Base-by-base conservation (phyloP, 2,888 invertebrate species). In the Ectemnius continuus region DNA sequence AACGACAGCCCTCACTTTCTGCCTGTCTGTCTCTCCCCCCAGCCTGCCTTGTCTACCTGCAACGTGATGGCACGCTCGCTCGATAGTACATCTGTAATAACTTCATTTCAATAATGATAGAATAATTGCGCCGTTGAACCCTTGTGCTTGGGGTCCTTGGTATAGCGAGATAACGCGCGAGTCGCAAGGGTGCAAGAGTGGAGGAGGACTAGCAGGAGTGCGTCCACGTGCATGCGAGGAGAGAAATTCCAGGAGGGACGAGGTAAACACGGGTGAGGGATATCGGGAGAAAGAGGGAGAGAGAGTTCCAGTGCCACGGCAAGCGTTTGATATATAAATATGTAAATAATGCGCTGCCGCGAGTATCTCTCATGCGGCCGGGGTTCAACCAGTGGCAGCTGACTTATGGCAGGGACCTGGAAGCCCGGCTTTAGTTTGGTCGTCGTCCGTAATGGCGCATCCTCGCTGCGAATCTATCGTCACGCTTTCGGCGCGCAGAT, bases 251-350 rank as follows among this genome's bases (percentile, higher is more conserved):
- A 36, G 36, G 0, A 1, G 5, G 36, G 36, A 36, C 8, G 36
- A 36, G 36, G 36, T 36, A 36, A 36, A 36, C 23, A 23, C 23
- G 36, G 11, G 36, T 8, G 36, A 36, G 11, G 36, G 36, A 36
- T 36, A 36, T 36, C 8, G 36, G 36, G 36, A 36, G 36, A 8
- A 0, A 6, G 36, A 36, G 73, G 65, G 75, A 61, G 45, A 48
- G 23, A 67, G 57, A 46, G 45, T 58, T 26, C 20, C 26, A 20
- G 26, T 48, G 67, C 59, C 62, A 59, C 67, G 77, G 68, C 80
- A 75, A 79, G 72, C 86, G 83, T 86, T 87, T 87, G 86, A 87
- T 86, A 85, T 85, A 88, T 88, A 88, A 88, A 88, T 88, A 88
- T 88, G 87, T 88, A 88, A 88, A 88, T 88, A 88, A 88, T 84